A percentile compares a stretch with the other conserved stretches of the same genome.
phyloP scores from a whole-genome alignment of 2,888 invertebrate species.

The Parnassius mnemosyne region DNA sequence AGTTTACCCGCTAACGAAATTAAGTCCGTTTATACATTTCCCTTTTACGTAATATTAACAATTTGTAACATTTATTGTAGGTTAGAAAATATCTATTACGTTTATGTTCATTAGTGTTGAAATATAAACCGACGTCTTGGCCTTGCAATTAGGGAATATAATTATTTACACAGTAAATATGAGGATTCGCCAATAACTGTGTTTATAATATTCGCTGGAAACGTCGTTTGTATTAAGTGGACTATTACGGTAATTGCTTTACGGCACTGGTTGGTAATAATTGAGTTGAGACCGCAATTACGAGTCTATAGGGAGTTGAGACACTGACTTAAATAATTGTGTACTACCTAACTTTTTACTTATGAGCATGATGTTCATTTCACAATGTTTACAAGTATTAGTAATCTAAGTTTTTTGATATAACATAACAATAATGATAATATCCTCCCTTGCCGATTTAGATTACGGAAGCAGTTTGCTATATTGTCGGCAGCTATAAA shows the following conservation, averaged over 20 bases:
- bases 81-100: slow-evolving; percentile 77
- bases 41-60: slow-evolving; percentile 47
- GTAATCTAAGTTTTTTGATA: too few relatives aligned
- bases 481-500: too few relatives aligned
- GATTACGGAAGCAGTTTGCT: too few relatives aligned
- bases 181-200: slow-evolving; percentile 60
- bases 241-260: slow-evolving; percentile 70
- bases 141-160: slow-evolving; percentile 72
- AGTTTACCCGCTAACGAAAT: slow-evolving; percentile 25
- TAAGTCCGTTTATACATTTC: slow-evolving; percentile 33
- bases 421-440: too few relatives aligned
- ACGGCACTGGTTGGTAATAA: slow-evolving; percentile 52
- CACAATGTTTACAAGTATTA: too few relatives aligned
- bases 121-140: slow-evolving; percentile 55
- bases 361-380: slow-evolving; percentile 13
- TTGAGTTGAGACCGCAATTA: slow-evolving; percentile 55
- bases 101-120: slow-evolving; percentile 73
- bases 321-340: slow-evolving; percentile 40
- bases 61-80: slow-evolving; percentile 56
- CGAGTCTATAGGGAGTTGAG: slow-evolving; percentile 40
- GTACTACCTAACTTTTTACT: slow-evolving; percentile 32
- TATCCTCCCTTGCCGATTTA: too few relatives aligned
- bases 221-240: slow-evolving; percentile 62
- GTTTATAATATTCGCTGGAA: slow-evolving; percentile 56
- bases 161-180: slow-evolving; percentile 69